A percentile compares a stretch with the other conserved stretches of the same genome.
Evolutionary conservation across 2,888 invertebrate species (phyloP).

Genomic region (Opisthograptis luteolata): DNA sequence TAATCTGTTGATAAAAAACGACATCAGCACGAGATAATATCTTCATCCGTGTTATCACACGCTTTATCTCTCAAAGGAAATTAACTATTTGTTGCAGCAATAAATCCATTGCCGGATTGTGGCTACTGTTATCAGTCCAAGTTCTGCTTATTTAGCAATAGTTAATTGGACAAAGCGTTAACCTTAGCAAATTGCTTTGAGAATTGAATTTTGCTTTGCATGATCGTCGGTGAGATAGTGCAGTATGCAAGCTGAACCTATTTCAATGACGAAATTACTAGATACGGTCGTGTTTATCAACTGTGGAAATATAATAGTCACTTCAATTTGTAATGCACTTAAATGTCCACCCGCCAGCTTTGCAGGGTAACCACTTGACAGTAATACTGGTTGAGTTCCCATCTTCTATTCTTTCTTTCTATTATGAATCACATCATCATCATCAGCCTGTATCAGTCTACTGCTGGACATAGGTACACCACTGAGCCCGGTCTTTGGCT

Average conservation of each 20-base stretch:
- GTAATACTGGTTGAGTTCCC: too few species aligned
- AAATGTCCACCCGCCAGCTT: neutral
- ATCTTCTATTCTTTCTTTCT: too few species aligned
- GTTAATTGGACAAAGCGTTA: slow-evolving; percentile 55
- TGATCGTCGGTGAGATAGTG: slow-evolving; percentile 43
- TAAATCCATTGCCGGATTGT: slow-evolving; percentile 37
- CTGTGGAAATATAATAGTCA: slow-evolving; percentile 3
- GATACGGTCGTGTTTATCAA: slow-evolving; percentile 19
- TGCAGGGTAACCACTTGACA: neutral
- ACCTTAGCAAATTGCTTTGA: slow-evolving; percentile 48
- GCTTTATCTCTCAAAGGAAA: slow-evolving; percentile 27
- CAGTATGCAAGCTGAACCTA: slow-evolving; percentile 13
- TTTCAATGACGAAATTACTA: slow-evolving; percentile 18
- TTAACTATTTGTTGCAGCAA: slow-evolving; percentile 31
- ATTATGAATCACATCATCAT: too few species aligned
- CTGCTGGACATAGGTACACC: too few species aligned
- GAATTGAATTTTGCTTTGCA: slow-evolving; percentile 48
- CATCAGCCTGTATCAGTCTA: too few species aligned
- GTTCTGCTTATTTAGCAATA: slow-evolving; percentile 50
- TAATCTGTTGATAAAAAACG: slow-evolving; percentile 10
- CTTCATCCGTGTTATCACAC: slow-evolving; percentile 9
- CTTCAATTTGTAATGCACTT: slow-evolving; percentile 5
- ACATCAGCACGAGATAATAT: slow-evolving; percentile 18
- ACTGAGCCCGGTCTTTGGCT: too few species aligned
- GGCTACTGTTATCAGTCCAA: slow-evolving; percentile 40